A percentile compares a stretch with the other conserved stretches of the same genome.
Conservation (phyloP, 2,888 invertebrate species). For the Bhutanitis thaidina region DNA sequence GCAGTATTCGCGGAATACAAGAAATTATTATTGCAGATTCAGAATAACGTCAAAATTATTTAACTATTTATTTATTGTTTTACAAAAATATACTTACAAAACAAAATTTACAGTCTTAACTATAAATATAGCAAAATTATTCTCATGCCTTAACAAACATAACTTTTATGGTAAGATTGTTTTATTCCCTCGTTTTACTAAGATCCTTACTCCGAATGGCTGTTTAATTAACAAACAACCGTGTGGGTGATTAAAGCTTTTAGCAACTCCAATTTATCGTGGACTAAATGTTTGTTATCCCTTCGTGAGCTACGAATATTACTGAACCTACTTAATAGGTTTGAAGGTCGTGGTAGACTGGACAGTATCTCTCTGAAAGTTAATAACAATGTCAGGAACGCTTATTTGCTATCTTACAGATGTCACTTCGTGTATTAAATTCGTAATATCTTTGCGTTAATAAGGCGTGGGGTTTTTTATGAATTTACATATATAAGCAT, state of each 20-base stretch:
- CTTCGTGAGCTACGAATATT: no score
- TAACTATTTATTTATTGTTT: no score
- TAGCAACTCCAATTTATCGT: conserved; percentile 1
- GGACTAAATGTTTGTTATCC: conserved; percentile 9
- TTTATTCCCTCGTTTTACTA: conserved; percentile 5
- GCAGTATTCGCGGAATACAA: no score
- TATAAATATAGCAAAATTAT: no score
- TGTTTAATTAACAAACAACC: conserved; percentile 13
- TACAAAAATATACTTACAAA: no score
- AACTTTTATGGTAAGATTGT: no score
- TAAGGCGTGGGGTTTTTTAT: no score
- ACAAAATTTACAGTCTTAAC: no score
- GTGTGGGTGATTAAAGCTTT: conserved; percentile 12
- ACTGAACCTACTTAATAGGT: background rate
- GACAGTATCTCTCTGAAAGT: background rate
- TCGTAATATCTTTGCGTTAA: background rate
- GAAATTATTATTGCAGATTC: no score
- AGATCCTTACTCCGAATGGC: background rate
- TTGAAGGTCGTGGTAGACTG: background rate
- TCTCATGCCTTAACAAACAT: no score
- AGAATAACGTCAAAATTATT: no score
- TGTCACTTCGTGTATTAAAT: conserved; percentile 1
- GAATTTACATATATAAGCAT: no score
- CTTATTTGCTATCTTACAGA: background rate
- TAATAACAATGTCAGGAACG: background rate